These are phyloP conservation scores for Tromatobia lineatoria DNA, from an alignment of 2,888 invertebrate genomes.

Conservation along the genomic window DNA sequence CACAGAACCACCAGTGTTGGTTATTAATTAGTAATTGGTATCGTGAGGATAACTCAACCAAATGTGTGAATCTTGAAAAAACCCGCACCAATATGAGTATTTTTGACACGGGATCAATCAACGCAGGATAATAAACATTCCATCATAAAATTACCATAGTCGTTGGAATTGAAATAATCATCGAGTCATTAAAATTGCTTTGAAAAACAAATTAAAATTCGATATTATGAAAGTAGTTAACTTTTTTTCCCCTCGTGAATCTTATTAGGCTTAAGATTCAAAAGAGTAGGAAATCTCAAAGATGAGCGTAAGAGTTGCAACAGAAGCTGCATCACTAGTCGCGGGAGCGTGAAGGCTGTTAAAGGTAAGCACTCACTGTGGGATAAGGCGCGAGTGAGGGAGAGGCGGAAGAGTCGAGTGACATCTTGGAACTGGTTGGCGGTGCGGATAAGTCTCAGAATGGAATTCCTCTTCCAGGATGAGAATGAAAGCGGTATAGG, in stretches of 20 bases:
- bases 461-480: conserved; percentile 51
- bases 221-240: neutral
- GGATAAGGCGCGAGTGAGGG: conserved; percentile 11
- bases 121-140: no score
- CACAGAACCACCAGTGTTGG: no score
- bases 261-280: neutral
- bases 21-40: no score
- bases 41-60: no score
- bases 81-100: no score
- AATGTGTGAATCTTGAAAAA: no score
- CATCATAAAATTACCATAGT: no score
- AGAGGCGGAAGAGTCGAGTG: conserved; percentile 18
- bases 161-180: neutral
- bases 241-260: neutral
- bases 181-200: neutral
- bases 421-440: conserved; percentile 29
- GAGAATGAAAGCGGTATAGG: conserved; percentile 34
- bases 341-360: conserved; percentile 8
- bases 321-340: conserved; percentile 9
- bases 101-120: no score
- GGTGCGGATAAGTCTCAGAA: conserved; percentile 51
- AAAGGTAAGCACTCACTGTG: conserved; percentile 1
- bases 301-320: neutral
- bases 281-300: neutral
- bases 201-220: neutral